phyloP scores from a whole-genome alignment of 2,797 vertebrate genomes.

The Simalia tracyae region DNA sequence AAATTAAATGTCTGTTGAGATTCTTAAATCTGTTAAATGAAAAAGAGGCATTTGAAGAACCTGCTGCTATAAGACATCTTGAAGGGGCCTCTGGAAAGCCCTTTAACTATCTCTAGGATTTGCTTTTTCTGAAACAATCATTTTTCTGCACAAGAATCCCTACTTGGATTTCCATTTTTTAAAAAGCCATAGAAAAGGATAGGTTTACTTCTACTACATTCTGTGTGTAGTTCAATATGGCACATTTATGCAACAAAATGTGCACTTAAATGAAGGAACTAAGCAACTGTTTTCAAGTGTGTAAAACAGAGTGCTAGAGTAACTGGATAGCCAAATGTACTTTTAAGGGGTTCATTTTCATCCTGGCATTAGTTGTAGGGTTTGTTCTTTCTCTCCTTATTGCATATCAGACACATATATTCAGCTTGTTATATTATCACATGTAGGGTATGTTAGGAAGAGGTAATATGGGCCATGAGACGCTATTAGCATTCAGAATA shows the following conservation, averaged over 20 bases:
- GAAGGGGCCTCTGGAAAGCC: no score
- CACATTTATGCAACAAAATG: neutral
- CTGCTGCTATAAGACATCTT: neutral
- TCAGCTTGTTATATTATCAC: neutral
- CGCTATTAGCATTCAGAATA: neutral
- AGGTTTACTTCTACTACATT: neutral
- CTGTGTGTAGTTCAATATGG: neutral
- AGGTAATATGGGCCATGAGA: neutral
- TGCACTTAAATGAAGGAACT: neutral
- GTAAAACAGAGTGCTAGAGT: neutral
- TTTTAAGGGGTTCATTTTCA: neutral
- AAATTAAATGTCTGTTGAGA: neutral
- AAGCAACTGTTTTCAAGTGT: neutral
- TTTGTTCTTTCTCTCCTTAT: neutral
- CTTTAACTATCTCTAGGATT: neutral
- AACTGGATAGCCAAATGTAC: neutral
- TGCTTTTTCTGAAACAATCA: neutral
- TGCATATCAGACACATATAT: neutral
- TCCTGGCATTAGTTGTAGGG: neutral
- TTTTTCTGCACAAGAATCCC: neutral
- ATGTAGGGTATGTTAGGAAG: neutral
- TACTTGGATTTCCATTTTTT: neutral
- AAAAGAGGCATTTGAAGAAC: neutral
- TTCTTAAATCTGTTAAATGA: neutral
- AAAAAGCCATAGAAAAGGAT: neutral